Evolutionary conservation across 1,140 invertebrate species (phyloP).

Genomic region (Nebria ingens): DNA sequence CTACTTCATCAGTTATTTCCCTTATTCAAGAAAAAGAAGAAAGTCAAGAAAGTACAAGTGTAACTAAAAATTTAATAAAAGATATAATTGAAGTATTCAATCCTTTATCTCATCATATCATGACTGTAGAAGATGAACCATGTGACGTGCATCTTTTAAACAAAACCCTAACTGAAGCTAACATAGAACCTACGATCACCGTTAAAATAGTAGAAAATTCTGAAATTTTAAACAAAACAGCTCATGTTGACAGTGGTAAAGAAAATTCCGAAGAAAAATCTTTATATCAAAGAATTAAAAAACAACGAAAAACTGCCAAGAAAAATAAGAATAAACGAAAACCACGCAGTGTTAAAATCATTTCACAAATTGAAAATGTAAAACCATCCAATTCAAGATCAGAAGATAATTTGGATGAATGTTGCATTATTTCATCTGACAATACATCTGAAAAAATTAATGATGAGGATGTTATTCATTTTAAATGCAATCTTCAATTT

Average conservation of each 20-base stretch:
- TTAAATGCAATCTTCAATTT: background rate
- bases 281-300: background rate
- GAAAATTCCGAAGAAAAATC: background rate
- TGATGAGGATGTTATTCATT: background rate
- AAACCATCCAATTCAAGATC: background rate
- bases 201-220: background rate
- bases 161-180: slow-evolving; percentile 1
- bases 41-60: background rate
- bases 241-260: background rate
- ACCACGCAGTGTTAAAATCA: background rate
- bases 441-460: background rate
- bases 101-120: background rate
- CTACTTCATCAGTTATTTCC: background rate
- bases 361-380: background rate
- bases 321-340: background rate
- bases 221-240: background rate
- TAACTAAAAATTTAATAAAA: too few relatives aligned
- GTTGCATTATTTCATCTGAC: background rate
- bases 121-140: background rate
- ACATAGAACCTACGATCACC: background rate
- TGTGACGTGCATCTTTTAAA: background rate
- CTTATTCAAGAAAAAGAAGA: too few relatives aligned
- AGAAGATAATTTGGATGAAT: background rate
- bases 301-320: background rate
- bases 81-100: background rate